Evolutionary conservation across 2,113 vertebrate genomes (phyloP).

Genomic region (Cottus gobio): DNA sequence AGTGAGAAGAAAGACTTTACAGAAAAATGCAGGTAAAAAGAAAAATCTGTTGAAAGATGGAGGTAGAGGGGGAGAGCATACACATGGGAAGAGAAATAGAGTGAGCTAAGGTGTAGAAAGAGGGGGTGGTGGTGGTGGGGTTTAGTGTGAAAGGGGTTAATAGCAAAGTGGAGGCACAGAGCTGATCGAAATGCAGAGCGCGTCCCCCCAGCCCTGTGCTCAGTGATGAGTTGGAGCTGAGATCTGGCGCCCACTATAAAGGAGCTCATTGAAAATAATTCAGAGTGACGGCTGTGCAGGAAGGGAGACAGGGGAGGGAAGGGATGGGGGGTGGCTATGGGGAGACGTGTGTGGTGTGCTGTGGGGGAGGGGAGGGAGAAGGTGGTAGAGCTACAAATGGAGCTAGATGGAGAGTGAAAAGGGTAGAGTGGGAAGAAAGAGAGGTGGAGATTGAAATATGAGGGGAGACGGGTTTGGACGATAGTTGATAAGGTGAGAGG

Average conservation of each 20-base stretch:
- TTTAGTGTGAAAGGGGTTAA: constrained; percentile 89
- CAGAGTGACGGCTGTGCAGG: constrained; percentile 92
- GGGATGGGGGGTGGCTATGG: constrained; percentile 22
- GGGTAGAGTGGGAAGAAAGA: constrained; percentile 66
- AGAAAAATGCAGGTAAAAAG: constrained; percentile 33
- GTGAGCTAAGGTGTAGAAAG: constrained; percentile 72
- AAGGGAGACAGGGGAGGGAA: constrained; percentile 78
- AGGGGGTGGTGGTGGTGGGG: constrained; percentile 40
- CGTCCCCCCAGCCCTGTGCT: constrained; percentile 86
- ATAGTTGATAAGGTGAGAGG: constrained; percentile 62
- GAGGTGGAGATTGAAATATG: constrained; percentile 54
- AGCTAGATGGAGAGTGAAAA: constrained; percentile 71
- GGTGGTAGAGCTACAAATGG: constrained; percentile 53
- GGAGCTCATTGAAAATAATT: constrained; percentile 96
- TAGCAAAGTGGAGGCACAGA: constrained; percentile 88
- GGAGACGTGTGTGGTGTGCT: background rate
- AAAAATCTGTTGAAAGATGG: constrained; percentile 57
- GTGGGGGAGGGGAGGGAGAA: constrained; percentile 28
- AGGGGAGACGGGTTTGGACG: constrained; percentile 39
- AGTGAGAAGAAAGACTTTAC: constrained; percentile 27
- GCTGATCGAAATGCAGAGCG: constrained; percentile 91
- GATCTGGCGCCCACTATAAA: constrained; percentile 93
- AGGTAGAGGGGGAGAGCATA: constrained; percentile 67
- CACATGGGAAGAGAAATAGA: constrained; percentile 67
- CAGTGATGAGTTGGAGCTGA: constrained; percentile 93